A percentile compares a stretch with the other conserved stretches of the same genome.
Evolutionary conservation across 2,888 invertebrate species (phyloP).

Genomic region (Koerneria pararmatus): DNA sequence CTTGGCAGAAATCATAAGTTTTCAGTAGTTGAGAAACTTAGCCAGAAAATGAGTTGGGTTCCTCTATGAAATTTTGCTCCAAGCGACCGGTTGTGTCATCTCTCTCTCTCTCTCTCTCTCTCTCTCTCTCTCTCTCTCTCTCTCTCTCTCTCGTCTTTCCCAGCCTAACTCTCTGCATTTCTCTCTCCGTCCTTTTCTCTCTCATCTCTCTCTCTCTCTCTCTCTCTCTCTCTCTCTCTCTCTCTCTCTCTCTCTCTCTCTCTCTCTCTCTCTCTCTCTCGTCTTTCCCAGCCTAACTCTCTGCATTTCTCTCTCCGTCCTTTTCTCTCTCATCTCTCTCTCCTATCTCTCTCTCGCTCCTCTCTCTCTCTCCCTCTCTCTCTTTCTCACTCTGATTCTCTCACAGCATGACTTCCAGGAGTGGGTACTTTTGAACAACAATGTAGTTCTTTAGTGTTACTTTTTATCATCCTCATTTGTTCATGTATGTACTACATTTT

Average conservation of each 20-base stretch:
- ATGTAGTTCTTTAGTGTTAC: too few relatives aligned
- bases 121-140: conserved; percentile 10
- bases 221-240: conserved; percentile 6
- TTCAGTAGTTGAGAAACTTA: too few relatives aligned
- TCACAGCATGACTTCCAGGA: too few relatives aligned
- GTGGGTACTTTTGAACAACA: too few relatives aligned
- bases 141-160: conserved; percentile 7
- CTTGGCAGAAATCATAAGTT: too few relatives aligned
- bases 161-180: not conserved
- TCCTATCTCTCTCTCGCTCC: conserved; percentile 1
- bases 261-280: conserved; percentile 6
- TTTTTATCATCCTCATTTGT: too few relatives aligned
- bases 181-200: not conserved
- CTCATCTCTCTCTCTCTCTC: not conserved
- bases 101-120: not conserved
- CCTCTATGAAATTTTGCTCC: too few relatives aligned
- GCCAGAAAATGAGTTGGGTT: too few relatives aligned
- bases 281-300: too few relatives aligned
- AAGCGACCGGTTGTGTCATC: too few relatives aligned
- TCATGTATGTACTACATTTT: too few relatives aligned
- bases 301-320: not conserved
- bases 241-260: not conserved
- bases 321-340: not conserved
- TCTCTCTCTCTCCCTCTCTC: not conserved
- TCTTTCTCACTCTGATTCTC: too few relatives aligned